Conservation (phyloP, 2,113 vertebrate genomes). For the Triplophysa rosa region DNA sequence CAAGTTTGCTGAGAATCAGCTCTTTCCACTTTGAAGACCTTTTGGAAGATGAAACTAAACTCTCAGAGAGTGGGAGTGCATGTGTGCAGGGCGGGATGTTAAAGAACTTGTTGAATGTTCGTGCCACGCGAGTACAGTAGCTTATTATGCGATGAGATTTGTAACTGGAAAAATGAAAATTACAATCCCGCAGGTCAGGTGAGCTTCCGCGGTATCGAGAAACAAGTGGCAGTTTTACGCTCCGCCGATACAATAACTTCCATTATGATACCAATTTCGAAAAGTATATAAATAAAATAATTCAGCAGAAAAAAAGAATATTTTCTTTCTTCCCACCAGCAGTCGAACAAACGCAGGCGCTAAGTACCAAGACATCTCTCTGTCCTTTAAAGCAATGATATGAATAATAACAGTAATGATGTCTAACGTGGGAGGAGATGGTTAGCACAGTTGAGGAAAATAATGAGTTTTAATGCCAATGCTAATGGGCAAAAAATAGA, state of each 20-base stretch:
- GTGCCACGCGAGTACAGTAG: neutral
- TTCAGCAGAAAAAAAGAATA: neutral
- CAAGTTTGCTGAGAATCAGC: conserved; percentile 11
- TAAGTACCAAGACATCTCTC: conserved; percentile 53
- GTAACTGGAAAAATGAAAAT: neutral
- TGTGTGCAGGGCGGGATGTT: conserved; percentile 9
- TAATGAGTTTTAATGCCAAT: conserved; percentile 68
- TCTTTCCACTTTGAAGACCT: neutral
- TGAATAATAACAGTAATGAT: conserved; percentile 67
- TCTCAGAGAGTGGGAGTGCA: neutral
- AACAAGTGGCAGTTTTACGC: conserved; percentile 3
- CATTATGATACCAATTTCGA: conserved; percentile 52
- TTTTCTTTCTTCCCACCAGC: conserved; percentile 39
- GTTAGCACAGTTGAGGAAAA: conserved; percentile 62
- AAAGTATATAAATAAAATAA: conserved; percentile 30
- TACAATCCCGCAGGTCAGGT: conserved; percentile 21
- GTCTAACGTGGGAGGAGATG: conserved; percentile 59
- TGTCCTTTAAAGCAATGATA: conserved; percentile 69
- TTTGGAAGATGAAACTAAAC: conserved; percentile 2
- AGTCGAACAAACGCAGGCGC: conserved; percentile 54
- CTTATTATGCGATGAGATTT: conserved; percentile 5
- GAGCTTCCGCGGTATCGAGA: conserved; percentile 1
- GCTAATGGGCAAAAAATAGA: conserved; percentile 69
- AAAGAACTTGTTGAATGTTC: neutral
- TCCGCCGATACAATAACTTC: conserved; percentile 35